phyloP scores from a whole-genome alignment of 2,113 vertebrate genomes.

The Elachura formosa region DNA sequence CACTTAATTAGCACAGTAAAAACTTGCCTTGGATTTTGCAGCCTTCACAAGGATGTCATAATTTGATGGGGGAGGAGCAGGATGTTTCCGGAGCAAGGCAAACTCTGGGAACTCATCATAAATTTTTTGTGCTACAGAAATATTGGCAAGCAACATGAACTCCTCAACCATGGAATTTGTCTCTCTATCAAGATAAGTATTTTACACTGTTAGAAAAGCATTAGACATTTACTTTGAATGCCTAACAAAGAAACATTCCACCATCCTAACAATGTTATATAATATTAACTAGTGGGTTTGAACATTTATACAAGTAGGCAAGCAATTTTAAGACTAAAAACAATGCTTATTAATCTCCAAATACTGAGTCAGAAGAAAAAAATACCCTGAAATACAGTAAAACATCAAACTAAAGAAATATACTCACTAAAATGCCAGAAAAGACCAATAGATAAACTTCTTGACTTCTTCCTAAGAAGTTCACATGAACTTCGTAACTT shows the following conservation, averaged over 20 bases:
- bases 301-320: background rate
- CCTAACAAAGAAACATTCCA: background rate
- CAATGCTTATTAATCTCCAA: background rate
- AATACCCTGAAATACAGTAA: background rate
- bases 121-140: constrained; percentile 97
- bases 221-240: background rate
- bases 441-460: background rate
- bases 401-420: background rate
- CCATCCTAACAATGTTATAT: background rate
- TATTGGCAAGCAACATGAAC: constrained; percentile 98
- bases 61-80: constrained; percentile 92
- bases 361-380: background rate
- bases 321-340: background rate
- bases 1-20: background rate
- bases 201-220: background rate
- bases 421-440: background rate
- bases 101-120: constrained; percentile 93
- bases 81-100: constrained; percentile 92
- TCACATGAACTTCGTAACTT: background rate
- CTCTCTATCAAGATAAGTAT: constrained; percentile 77
- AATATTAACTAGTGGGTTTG: background rate
- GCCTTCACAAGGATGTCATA: constrained; percentile 94
- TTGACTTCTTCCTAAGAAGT: background rate
- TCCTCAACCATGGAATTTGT: constrained; percentile 99
- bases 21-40: constrained; percentile 83